Conservation (phyloP, 53 echinoderm and acorn worm species). For the Astropecten irregularis region DNA sequence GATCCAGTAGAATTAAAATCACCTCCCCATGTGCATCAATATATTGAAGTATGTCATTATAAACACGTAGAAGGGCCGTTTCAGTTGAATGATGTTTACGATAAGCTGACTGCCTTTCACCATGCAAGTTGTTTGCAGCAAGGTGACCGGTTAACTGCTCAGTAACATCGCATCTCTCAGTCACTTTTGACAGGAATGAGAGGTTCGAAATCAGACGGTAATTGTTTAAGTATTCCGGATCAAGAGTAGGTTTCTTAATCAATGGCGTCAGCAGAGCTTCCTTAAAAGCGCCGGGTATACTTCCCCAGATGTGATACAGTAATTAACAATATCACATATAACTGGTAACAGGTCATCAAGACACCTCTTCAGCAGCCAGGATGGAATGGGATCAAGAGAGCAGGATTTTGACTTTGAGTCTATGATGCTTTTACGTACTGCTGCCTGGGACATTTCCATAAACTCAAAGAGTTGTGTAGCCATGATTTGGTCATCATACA, state of each 20-base stretch:
- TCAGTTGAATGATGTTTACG: background rate
- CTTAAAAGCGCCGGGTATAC: too few relatives aligned
- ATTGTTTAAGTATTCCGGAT: conserved; percentile 32
- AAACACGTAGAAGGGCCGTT: conserved; percentile 9
- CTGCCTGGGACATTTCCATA: background rate
- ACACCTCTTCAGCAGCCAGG: conserved; percentile 52
- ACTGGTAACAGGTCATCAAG: conserved; percentile 22
- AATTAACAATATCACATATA: conserved; percentile 55
- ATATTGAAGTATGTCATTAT: background rate
- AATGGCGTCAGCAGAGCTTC: background rate
- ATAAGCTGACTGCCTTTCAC: conserved; percentile 32
- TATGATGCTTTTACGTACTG: conserved; percentile 46
- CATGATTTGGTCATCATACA: background rate
- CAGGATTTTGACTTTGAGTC: conserved; percentile 51
- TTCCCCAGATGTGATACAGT: conserved; percentile 44
- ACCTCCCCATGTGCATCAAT: background rate
- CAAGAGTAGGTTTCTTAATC: background rate
- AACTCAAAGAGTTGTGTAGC: background rate
- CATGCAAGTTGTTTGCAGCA: conserved; percentile 1
- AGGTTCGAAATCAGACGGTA: conserved; percentile 62
- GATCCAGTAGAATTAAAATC: background rate
- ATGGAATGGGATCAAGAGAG: conserved; percentile 43
- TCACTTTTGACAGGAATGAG: conserved; percentile 46
- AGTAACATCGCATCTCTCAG: conserved; percentile 35
- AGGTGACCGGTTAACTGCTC: conserved; percentile 41